Base-by-base conservation (phyloP, 2,888 invertebrate genomes). In the Aleiodes alternator region DNA sequence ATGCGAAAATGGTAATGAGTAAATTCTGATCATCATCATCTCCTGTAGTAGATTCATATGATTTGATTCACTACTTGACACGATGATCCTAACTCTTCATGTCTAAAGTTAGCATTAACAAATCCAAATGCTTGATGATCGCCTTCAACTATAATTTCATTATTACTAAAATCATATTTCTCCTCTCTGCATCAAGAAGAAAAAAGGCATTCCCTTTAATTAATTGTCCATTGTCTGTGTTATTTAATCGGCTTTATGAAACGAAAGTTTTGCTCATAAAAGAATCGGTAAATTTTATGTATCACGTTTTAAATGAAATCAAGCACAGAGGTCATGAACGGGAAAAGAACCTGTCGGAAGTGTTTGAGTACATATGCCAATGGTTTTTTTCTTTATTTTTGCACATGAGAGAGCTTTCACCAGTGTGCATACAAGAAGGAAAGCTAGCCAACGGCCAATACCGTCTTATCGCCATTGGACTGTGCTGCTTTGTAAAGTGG, bases 361-460 rank as follows among this genome's bases (percentile, higher is more conserved):
- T 70, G 56, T 68, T 69, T 16, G 34, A 56, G 51, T 51, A 51
- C 51, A 31, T 68, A 51, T 68, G 68, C 31, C 68, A 50, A 51
- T 68, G 43, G 51, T 29, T 34, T 6, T 34, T 34, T 34, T 34
- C 3, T 34, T 34, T 4, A 34, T 48, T 66, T 66, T 43, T 43
- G 11, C 51, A 51, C 31, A 23, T 51, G 50, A 51, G 76, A 51
- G 80, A 85, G 86, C 85, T 86, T 86, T 85, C 85, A 84, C 86
- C 84, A 43, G 43, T 43, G 83, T 64, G 31, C n/a, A 50, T 68
- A n/a, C 51, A 68, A 66, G 64, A 80, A 82, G 84, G 84, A 85
- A 85, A 85, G 86, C 86, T 85, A 84, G 83, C 83, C 84, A 84
- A 82, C 83, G 85, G 83, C 84, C 84, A 83, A 51, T 53, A 43